These are phyloP conservation scores for Callorhinus ursinus DNA, from an alignment of 2,113 vertebrate genomes.

Conservation along the genomic window DNA sequence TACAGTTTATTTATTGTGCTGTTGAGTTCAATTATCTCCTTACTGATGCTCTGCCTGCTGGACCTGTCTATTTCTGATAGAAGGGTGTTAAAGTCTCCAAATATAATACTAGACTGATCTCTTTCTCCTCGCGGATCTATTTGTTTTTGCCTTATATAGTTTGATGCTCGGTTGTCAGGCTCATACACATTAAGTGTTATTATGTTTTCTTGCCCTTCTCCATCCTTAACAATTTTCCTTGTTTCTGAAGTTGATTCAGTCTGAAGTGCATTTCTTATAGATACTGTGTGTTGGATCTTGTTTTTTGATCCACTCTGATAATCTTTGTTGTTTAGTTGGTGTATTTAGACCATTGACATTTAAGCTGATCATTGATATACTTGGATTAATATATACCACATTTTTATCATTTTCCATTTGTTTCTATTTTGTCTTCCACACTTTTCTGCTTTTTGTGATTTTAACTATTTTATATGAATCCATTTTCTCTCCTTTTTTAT, in stretches of 20 bases:
- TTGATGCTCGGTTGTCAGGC: neutral
- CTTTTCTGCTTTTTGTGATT: too few relatives aligned
- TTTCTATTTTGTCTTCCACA: neutral
- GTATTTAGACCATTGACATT: neutral
- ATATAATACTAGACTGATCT: neutral
- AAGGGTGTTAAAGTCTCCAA: neutral
- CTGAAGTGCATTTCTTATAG: neutral
- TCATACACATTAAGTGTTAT: neutral
- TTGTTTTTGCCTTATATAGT: neutral
- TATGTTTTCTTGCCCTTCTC: neutral
- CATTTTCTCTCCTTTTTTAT: too few relatives aligned
- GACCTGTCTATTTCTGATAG: neutral
- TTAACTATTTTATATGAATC: too few relatives aligned
- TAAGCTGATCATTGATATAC: neutral
- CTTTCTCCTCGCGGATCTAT: neutral
- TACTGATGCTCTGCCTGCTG: neutral
- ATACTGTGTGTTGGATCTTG: neutral
- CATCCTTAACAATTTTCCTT: neutral
- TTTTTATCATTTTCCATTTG: neutral
- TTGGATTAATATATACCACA: neutral
- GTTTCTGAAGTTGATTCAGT: neutral
- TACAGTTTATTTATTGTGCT: neutral
- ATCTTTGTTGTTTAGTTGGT: neutral
- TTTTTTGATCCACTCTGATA: neutral
- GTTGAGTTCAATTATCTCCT: neutral